Percentiles rank a stretch among this genome's conserved stretches.
Conservation (phyloP, 2,113 vertebrate species). For the Amblyornis subalaris region DNA sequence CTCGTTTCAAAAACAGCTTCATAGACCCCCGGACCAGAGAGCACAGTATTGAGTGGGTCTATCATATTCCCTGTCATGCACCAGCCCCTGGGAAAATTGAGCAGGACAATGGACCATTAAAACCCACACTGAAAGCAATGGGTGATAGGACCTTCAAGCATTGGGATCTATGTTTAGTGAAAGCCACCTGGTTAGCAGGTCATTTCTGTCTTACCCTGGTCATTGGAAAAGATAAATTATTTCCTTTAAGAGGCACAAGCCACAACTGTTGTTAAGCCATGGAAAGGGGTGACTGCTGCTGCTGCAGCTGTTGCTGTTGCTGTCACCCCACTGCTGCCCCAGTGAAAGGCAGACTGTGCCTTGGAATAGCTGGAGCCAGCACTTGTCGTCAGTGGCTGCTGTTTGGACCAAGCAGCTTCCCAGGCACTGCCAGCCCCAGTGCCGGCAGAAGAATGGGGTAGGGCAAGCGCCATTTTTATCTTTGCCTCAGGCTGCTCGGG, state of each 20-base stretch:
- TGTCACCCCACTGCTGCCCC: too few relatives aligned
- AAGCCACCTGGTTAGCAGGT: background rate
- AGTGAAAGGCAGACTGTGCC: background rate
- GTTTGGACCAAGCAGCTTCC: background rate
- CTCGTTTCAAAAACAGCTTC: background rate
- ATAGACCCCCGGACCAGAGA: too few relatives aligned
- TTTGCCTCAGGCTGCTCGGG: background rate
- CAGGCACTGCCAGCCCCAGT: too few relatives aligned
- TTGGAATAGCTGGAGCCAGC: accelerated
- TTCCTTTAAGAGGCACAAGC: background rate
- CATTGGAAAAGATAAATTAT: background rate
- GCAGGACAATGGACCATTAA: background rate
- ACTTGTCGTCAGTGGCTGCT: background rate
- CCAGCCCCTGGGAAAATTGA: background rate
- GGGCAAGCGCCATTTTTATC: background rate
- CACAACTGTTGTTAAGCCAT: background rate
- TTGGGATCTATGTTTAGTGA: background rate
- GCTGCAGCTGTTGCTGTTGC: background rate
- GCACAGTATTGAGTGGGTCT: background rate
- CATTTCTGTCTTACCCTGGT: background rate
- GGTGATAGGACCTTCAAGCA: background rate
- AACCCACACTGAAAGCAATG: background rate
- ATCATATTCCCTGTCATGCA: background rate
- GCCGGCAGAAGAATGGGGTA: too few relatives aligned
- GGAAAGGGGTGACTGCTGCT: background rate